phyloP scores from a whole-genome alignment of 2,113 vertebrate genomes.

The Bagarius yarrelli region DNA sequence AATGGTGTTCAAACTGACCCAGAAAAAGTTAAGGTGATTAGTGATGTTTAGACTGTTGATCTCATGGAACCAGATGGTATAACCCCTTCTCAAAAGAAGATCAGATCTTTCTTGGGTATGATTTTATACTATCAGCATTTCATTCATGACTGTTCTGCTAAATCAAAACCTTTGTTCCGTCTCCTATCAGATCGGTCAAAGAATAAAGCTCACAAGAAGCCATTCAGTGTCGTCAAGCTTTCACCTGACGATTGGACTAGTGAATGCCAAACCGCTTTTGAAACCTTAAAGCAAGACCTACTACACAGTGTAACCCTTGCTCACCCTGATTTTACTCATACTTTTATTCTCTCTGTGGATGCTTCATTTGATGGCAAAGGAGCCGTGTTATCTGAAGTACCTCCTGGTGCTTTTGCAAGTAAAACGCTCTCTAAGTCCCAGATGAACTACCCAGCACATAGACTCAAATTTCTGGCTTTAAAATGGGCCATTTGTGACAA shows the following conservation, averaged over 20 bases:
- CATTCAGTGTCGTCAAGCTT: not conserved
- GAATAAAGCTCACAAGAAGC: not conserved
- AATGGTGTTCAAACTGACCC: slow-evolving; percentile 23
- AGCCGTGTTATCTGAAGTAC: not conserved
- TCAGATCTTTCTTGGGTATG: slow-evolving; percentile 12
- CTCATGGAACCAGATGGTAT: not conserved
- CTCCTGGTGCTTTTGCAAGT: not conserved
- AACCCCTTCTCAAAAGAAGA: not conserved
- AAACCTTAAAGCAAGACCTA: not conserved
- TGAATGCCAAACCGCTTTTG: not conserved
- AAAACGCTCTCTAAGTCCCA: slow-evolving; percentile 2
- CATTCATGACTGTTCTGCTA: slow-evolving; percentile 27
- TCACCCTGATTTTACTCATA: not conserved
- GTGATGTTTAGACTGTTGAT: not conserved
- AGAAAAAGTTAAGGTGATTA: not conserved
- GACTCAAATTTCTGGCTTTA: slow-evolving; percentile 22
- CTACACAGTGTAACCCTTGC: not conserved
- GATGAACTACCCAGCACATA: slow-evolving; percentile 4
- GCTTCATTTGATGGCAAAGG: slow-evolving; percentile 6
- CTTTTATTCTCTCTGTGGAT: not conserved
- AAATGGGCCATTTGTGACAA: slow-evolving; percentile 31
- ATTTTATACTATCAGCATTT: slow-evolving; percentile 35
- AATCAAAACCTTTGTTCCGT: slow-evolving; percentile 13
- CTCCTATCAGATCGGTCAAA: too few species aligned
- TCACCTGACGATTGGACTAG: not conserved